A percentile compares a stretch with the other conserved stretches of the same genome.
Conservation (phyloP, 37 sponge, comb jelly and placozoan species). For the Axinella damicornis region DNA sequence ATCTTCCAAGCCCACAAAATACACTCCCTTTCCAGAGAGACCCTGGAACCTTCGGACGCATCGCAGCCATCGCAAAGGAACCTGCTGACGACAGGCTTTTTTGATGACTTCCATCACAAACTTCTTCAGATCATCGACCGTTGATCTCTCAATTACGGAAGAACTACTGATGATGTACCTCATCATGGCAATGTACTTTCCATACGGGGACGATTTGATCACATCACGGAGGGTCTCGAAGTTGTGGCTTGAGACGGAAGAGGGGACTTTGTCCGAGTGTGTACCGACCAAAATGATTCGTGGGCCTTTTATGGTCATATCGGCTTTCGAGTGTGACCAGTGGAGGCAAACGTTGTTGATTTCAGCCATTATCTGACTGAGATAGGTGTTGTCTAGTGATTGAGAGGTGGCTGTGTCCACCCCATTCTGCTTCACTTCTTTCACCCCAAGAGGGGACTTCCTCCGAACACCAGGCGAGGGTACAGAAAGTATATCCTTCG, state of each 20-base stretch:
- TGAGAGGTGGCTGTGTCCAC: neutral
- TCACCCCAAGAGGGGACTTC: neutral
- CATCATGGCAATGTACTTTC: constrained; percentile 32
- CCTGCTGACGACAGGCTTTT: constrained; percentile 54
- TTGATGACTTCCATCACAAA: constrained; percentile 45
- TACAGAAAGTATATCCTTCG: constrained; percentile 37
- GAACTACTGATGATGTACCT: constrained; percentile 64
- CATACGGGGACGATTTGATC: constrained; percentile 38
- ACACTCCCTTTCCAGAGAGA: constrained; percentile 15
- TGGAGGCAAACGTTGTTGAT: constrained; percentile 55
- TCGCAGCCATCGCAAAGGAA: constrained; percentile 74
- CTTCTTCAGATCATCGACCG: constrained; percentile 59
- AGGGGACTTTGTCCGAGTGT: constrained; percentile 62
- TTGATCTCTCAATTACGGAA: constrained; percentile 68
- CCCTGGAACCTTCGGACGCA: constrained; percentile 50
- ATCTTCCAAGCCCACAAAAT: constrained; percentile 53
- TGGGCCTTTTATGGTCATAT: constrained; percentile 27
- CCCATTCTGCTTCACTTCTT: constrained; percentile 1
- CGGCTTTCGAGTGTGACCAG: constrained; percentile 29
- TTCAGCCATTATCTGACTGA: constrained; percentile 41
- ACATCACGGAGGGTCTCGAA: constrained; percentile 49
- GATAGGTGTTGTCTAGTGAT: constrained; percentile 23
- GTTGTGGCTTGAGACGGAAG: constrained; percentile 17
- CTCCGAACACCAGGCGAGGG: constrained; percentile 13
- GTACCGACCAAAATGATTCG: constrained; percentile 74